Conservation (phyloP, 2,113 vertebrate genomes). For the Seriola aureovittata region DNA sequence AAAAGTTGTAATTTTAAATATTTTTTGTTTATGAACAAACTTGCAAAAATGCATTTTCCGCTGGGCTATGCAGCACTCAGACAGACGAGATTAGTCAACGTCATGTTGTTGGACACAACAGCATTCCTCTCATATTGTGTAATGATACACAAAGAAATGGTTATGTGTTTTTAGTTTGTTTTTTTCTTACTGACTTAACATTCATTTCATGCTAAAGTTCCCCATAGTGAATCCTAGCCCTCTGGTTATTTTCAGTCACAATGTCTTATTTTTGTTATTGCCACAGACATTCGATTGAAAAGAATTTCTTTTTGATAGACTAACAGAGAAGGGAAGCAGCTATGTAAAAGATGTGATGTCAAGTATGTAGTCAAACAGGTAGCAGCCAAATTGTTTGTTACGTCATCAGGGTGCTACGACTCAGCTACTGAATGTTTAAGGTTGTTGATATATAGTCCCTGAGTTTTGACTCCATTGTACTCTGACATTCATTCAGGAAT, state of each 20-base stretch:
- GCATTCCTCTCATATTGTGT: slow-evolving; percentile 28
- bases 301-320: slow-evolving; percentile 13
- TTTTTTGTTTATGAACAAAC: background rate
- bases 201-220: no score
- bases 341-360: background rate
- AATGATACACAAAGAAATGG: slow-evolving; percentile 22
- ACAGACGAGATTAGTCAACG: background rate
- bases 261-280: background rate
- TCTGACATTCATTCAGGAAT: slow-evolving; percentile 5
- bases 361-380: slow-evolving; percentile 79
- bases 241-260: background rate
- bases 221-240: background rate
- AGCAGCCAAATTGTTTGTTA: slow-evolving; percentile 33
- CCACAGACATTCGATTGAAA: background rate
- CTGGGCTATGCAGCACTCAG: background rate
- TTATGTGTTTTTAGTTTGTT: background rate
- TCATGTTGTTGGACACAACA: slow-evolving; percentile 17
- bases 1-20: background rate
- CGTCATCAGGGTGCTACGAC: background rate
- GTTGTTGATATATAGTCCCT: background rate
- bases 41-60: no score
- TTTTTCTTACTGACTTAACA: background rate
- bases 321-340: slow-evolving; percentile 3
- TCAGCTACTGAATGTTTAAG: background rate
- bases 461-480: background rate